These are phyloP conservation scores for Bombus fervidus DNA, from an alignment of 1,140 invertebrate species.

Conservation along the genomic window DNA sequence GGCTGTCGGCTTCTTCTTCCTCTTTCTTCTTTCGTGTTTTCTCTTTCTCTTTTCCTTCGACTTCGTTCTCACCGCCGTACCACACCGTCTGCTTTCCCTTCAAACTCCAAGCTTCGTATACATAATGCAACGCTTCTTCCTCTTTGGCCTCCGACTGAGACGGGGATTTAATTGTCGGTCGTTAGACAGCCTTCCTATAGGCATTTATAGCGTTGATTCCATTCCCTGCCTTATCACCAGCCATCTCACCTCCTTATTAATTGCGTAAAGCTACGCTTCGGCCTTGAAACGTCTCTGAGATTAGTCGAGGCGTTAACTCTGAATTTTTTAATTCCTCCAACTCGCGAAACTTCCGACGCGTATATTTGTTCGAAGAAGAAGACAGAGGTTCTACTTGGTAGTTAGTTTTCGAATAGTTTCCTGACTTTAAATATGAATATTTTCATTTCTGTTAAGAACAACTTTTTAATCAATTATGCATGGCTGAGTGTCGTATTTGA, in stretches of 20 bases:
- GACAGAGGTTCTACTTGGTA: not conserved
- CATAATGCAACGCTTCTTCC: constrained; percentile 58
- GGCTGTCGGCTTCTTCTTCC: constrained; percentile 38
- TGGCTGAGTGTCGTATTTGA: not conserved
- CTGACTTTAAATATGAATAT: not conserved
- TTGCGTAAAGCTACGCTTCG: not conserved
- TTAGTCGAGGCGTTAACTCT: not conserved
- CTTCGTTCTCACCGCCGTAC: not conserved
- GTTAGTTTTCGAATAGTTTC: not conserved
- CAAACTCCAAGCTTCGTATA: constrained; percentile 48
- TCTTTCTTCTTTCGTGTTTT: constrained; percentile 10
- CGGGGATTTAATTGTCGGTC: constrained; percentile 70
- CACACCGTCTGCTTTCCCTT: not conserved
- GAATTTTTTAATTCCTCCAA: not conserved
- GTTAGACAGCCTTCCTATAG: constrained; percentile 46
- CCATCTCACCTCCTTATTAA: not conserved
- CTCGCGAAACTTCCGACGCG: not conserved
- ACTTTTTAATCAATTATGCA: constrained; percentile 3
- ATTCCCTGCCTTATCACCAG: not conserved
- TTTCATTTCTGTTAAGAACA: not conserved
- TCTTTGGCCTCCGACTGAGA: constrained; percentile 27
- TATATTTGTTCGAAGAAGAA: not conserved
- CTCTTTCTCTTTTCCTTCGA: constrained; percentile 17
- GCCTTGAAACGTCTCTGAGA: not conserved
- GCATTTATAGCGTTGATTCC: constrained; percentile 43